Evolutionary conservation across 2,888 invertebrate species (phyloP).

Genomic region (Priocnemis perturbator): DNA sequence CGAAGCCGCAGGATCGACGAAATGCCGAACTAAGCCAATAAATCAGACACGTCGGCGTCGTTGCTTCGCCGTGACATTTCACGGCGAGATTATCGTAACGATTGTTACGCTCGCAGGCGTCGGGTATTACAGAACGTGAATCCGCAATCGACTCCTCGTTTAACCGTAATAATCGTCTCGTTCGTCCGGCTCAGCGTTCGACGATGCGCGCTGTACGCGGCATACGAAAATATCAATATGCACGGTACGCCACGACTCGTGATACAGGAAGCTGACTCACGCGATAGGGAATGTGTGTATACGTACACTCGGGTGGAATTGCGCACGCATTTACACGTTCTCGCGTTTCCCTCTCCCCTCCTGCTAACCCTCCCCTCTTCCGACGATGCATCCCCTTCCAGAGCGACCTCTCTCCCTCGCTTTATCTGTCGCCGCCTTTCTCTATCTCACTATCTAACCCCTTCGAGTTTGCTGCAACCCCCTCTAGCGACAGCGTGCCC

Average conservation of each 20-base stretch:
- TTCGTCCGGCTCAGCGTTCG: not conserved
- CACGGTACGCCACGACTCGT: slow-evolving; percentile 45
- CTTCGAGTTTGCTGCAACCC: slow-evolving; percentile 13
- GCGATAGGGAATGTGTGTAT: slow-evolving; percentile 14
- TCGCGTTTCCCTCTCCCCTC: slow-evolving; percentile 28
- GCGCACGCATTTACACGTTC: slow-evolving; percentile 56
- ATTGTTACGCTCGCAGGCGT: too few species aligned
- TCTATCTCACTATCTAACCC: slow-evolving; percentile 1
- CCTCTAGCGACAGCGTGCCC: slow-evolving; percentile 26
- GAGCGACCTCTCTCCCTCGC: not conserved
- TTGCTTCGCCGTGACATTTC: too few species aligned
- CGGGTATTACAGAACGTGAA: too few species aligned
- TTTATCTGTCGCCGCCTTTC: slow-evolving; percentile 1
- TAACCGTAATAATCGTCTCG: not conserved
- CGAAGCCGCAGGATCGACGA: too few species aligned
- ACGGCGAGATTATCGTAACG: too few species aligned
- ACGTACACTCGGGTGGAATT: slow-evolving; percentile 37
- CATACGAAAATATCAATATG: slow-evolving; percentile 57
- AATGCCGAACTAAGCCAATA: too few species aligned
- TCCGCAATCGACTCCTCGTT: too few species aligned
- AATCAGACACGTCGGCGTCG: too few species aligned
- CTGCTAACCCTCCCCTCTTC: not conserved
- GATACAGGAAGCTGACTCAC: slow-evolving; percentile 59
- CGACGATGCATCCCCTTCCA: slow-evolving; percentile 3
- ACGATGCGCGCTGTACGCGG: not conserved